Evolutionary conservation across 2,113 vertebrate genomes (phyloP).

Genomic region (Cyanoramphus novaezelandiae): DNA sequence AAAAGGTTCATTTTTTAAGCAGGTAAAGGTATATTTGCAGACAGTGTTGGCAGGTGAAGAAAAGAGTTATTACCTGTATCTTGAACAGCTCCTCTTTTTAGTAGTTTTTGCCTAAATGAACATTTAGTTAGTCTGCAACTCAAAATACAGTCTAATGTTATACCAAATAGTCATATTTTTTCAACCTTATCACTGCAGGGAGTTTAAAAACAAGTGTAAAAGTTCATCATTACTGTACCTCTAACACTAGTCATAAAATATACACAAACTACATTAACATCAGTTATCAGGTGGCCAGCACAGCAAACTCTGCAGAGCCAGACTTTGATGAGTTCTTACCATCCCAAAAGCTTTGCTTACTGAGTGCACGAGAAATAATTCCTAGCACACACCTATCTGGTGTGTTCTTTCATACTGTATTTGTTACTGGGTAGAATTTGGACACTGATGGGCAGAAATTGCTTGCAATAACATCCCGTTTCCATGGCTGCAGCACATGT

Average conservation of each 20-base stretch:
- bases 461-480: neutral
- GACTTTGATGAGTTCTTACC: neutral
- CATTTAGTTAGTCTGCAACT: neutral
- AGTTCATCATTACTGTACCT: neutral
- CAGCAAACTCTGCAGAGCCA: neutral
- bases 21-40: neutral
- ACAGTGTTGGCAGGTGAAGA: neutral
- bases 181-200: neutral
- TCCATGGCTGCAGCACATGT: neutral
- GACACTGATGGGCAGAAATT: neutral
- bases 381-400: neutral
- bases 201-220: neutral
- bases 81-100: neutral
- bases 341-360: neutral
- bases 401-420: neutral
- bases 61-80: neutral
- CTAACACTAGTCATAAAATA: neutral
- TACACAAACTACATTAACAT: neutral
- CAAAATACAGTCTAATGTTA: neutral
- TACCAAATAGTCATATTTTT: neutral
- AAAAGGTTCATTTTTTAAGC: neutral
- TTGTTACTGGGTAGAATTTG: neutral
- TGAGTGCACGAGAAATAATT: neutral
- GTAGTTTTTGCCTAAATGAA: neutral
- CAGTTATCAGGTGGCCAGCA: neutral